Percentiles rank a stretch among this genome's conserved stretches.
These are phyloP conservation scores for Leptinotarsa tumamoca DNA, from an alignment of 2,888 invertebrate species.

Conservation along the genomic window DNA sequence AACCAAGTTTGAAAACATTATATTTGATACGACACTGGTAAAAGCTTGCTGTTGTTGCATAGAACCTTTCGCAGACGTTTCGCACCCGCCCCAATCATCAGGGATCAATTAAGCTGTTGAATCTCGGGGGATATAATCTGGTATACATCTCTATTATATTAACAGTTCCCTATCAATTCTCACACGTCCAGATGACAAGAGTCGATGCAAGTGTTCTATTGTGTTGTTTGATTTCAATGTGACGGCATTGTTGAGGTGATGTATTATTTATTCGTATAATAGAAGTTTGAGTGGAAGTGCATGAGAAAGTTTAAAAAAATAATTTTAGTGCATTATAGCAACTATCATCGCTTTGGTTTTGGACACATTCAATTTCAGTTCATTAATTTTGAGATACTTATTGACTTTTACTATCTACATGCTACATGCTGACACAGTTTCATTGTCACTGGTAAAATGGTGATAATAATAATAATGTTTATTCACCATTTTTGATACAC, in stretches of 20 bases:
- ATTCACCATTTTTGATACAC: no score
- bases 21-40: slow-evolving; percentile 22
- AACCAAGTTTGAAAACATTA: not conserved
- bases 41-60: slow-evolving; percentile 26
- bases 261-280: slow-evolving; percentile 4
- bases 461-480: no score
- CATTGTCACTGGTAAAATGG: no score
- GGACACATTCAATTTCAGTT: no score
- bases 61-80: slow-evolving; percentile 56
- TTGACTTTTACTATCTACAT: no score
- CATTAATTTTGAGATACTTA: no score
- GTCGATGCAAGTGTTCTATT: slow-evolving; percentile 32
- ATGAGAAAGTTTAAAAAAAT: no score
- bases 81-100: slow-evolving; percentile 62
- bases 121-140: slow-evolving; percentile 43
- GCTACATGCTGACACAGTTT: no score
- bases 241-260: slow-evolving; percentile 28
- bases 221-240: slow-evolving; percentile 37
- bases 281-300: not conserved
- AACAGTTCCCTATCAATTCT: slow-evolving; percentile 40
- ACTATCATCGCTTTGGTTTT: no score
- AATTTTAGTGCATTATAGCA: no score
- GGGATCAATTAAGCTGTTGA: slow-evolving; percentile 63
- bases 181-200: slow-evolving; percentile 29
- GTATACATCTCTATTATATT: slow-evolving; percentile 45